Percentiles rank a stretch among this genome's conserved stretches.
phyloP scores from a whole-genome alignment of 2,113 vertebrate species.

The Neotoma lepida region DNA sequence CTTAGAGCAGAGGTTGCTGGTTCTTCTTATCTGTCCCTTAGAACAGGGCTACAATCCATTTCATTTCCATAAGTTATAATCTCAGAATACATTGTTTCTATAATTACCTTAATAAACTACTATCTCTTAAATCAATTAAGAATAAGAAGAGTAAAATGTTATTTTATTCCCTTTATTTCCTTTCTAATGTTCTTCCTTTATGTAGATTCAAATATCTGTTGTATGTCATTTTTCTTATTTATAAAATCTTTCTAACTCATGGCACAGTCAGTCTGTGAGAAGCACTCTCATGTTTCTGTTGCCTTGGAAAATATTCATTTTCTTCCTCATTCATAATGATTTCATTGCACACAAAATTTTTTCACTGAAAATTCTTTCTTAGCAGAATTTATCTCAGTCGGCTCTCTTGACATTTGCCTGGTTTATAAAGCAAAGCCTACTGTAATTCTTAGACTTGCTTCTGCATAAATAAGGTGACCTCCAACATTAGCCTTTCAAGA shows the following conservation, averaged over 20 bases:
- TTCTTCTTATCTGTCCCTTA: background rate
- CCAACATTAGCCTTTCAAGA: background rate
- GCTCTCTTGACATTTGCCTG: background rate
- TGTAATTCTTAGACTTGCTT: background rate
- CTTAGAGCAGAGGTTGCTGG: background rate
- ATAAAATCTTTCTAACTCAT: background rate
- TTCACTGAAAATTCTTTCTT: background rate
- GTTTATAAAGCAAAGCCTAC: background rate
- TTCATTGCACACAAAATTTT: background rate
- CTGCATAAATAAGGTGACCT: fast-evolving
- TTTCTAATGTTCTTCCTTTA: background rate
- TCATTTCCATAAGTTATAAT: background rate
- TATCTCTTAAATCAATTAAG: background rate
- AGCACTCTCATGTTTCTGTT: background rate
- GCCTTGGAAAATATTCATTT: background rate
- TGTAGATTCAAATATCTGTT: background rate
- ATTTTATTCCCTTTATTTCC: background rate
- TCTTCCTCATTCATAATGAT: background rate
- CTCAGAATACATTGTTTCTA: background rate
- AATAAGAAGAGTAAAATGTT: background rate
- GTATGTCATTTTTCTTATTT: background rate
- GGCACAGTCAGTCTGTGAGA: background rate
- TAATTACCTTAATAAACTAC: background rate
- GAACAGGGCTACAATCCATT: background rate
- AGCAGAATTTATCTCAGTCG: background rate